phyloP scores from a whole-genome alignment of 2,797 vertebrate species.

The Jordanella pulchra region DNA sequence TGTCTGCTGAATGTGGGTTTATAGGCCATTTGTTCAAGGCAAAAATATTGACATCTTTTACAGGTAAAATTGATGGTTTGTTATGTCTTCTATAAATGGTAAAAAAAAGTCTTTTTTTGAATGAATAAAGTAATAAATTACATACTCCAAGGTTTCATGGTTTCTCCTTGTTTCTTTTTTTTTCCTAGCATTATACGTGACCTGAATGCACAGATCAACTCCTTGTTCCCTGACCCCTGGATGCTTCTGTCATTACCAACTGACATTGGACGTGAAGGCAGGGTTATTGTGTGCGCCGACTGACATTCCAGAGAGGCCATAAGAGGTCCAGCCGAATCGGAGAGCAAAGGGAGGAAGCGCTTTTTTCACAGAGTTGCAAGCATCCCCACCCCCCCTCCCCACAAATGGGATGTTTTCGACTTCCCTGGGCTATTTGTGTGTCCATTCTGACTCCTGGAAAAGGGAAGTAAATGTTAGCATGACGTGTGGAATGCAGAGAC shows the following conservation, averaged over 20 bases:
- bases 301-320: constrained; percentile 67
- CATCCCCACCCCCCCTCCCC: constrained; percentile 27
- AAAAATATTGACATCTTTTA: background rate
- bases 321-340: constrained; percentile 50
- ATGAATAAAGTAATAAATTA: background rate
- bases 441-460: constrained; percentile 66
- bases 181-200: constrained; percentile 14
- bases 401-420: constrained; percentile 65
- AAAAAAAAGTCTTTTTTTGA: background rate
- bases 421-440: constrained; percentile 65
- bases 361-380: constrained; percentile 42
- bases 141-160: background rate
- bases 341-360: constrained; percentile 66
- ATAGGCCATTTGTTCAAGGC: background rate
- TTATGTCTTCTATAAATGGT: background rate
- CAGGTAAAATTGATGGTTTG: background rate
- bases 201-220: constrained; percentile 34
- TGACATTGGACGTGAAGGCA: constrained; percentile 40
- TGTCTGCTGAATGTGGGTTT: background rate
- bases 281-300: constrained; percentile 45
- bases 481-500: constrained; percentile 47
- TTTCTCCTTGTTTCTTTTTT: background rate
- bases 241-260: constrained; percentile 40
- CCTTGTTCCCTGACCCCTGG: constrained; percentile 39
- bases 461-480: constrained; percentile 62